phyloP scores from a whole-genome alignment of 2,888 invertebrate species.

The Pemphredon lugubris region DNA sequence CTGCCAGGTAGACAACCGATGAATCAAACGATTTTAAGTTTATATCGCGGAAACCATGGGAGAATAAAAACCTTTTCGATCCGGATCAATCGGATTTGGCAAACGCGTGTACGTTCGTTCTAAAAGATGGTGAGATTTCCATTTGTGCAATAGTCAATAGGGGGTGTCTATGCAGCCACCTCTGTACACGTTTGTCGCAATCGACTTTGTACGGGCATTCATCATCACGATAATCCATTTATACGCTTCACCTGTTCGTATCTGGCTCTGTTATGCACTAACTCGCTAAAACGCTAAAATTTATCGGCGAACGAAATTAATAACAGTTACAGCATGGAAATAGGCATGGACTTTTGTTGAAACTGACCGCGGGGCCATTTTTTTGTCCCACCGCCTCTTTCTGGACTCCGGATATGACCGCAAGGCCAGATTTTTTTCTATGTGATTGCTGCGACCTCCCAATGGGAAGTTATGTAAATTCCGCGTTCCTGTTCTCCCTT shows the following conservation, averaged over 20 bases:
- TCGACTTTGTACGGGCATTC: conserved; percentile 35
- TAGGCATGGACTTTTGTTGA: conserved; percentile 14
- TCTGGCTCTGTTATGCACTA: neutral
- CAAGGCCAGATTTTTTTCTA: too few relatives aligned
- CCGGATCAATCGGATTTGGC: too few relatives aligned
- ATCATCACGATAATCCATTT: conserved; percentile 46
- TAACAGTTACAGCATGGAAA: conserved; percentile 39
- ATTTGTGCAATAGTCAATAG: neutral
- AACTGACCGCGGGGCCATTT: neutral
- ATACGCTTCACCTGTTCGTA: conserved; percentile 35
- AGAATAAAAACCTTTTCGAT: too few relatives aligned
- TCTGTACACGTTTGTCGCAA: conserved; percentile 7
- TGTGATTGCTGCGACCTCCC: too few relatives aligned
- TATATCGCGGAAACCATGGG: too few relatives aligned
- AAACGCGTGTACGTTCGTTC: neutral
- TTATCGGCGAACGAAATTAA: conserved; percentile 42
- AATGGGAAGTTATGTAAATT: too few relatives aligned
- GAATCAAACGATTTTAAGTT: too few relatives aligned
- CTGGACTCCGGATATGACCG: too few relatives aligned
- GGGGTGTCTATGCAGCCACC: neutral
- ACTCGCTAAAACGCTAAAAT: conserved; percentile 25
- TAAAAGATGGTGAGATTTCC: neutral
- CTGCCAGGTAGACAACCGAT: too few relatives aligned
- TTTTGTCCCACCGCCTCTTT: too few relatives aligned
- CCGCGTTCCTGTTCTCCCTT: too few relatives aligned